Conservation (phyloP, 2,113 vertebrate genomes). For the Hippocampus comes region DNA sequence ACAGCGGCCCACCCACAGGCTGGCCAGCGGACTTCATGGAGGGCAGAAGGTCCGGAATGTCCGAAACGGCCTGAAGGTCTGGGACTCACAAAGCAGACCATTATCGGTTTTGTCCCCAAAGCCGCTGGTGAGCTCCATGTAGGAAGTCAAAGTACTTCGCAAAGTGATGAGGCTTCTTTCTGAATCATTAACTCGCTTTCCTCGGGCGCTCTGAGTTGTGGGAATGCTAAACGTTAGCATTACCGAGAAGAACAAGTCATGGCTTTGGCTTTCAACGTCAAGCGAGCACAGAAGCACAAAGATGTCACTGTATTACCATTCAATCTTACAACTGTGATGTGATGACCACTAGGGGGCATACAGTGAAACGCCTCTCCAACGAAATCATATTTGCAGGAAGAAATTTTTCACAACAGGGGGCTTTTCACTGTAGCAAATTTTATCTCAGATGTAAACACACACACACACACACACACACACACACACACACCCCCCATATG, state of each 20-base stretch:
- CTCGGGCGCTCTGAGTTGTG: neutral
- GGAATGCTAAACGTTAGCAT: neutral
- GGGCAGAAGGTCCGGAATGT: too few species aligned
- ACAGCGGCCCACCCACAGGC: conserved; percentile 44
- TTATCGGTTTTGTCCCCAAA: neutral
- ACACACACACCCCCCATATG: too few species aligned
- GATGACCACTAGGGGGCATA: neutral
- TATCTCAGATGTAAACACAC: too few species aligned
- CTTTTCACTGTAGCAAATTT: too few species aligned
- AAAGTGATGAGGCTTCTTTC: neutral
- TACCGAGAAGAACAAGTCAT: neutral
- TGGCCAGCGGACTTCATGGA: conserved; percentile 29
- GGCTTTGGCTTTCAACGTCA: neutral
- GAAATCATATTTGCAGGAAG: too few species aligned
- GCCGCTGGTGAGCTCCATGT: neutral
- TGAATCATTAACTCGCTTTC: neutral
- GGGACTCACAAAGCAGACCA: neutral
- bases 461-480: too few species aligned
- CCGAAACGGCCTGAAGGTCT: too few species aligned
- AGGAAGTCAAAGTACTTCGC: neutral
- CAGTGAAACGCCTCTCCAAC: too few species aligned
- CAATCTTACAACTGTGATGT: neutral
- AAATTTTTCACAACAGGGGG: too few species aligned
- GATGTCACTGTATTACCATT: too few species aligned
- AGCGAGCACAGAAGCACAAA: too few species aligned